These are phyloP conservation scores for Dascillus cervinus DNA, from an alignment of 2,888 invertebrate species.

Conservation along the genomic window DNA sequence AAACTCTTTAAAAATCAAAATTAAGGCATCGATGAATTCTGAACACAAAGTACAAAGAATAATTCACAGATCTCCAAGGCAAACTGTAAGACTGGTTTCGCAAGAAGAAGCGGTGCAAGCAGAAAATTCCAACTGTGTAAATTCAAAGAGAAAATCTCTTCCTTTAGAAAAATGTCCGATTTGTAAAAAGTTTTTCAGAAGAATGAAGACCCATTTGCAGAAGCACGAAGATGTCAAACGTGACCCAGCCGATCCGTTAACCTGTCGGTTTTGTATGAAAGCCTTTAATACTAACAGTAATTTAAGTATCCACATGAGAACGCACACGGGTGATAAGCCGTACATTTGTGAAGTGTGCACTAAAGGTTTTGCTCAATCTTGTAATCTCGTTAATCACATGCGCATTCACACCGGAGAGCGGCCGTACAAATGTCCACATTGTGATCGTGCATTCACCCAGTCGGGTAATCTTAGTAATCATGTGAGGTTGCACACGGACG, in stretches of 20 bases:
- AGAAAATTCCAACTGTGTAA: conserved; percentile 27
- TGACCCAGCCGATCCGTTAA: conserved; percentile 27
- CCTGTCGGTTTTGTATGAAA: conserved; percentile 32
- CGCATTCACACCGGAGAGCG: conserved; percentile 40
- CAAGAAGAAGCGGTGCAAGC: conserved; percentile 27
- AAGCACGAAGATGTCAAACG: conserved; percentile 34
- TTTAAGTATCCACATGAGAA: conserved; percentile 37
- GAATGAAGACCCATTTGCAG: conserved; percentile 43
- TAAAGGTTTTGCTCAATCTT: conserved; percentile 39
- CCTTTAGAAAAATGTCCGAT: conserved; percentile 40
- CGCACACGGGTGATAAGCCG: conserved; percentile 37
- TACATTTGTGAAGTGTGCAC: conserved; percentile 37
- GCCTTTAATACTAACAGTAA: conserved; percentile 36
- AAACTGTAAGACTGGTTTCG: conserved; percentile 30
- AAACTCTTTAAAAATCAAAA: conserved; percentile 10
- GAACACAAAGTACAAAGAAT: conserved; percentile 8
- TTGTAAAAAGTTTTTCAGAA: conserved; percentile 38
- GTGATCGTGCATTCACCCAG: conserved; percentile 40
- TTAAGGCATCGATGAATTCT: conserved; percentile 3
- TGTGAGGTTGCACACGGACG: conserved; percentile 38
- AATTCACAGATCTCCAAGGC: conserved; percentile 22
- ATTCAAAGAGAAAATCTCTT: conserved; percentile 33
- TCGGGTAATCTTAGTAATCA: conserved; percentile 41
- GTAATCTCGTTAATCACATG: conserved; percentile 40
- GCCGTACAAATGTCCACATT: conserved; percentile 41